Evolutionary conservation across 2,888 invertebrate species (phyloP).

Genomic region (Morpho achilles): DNA sequence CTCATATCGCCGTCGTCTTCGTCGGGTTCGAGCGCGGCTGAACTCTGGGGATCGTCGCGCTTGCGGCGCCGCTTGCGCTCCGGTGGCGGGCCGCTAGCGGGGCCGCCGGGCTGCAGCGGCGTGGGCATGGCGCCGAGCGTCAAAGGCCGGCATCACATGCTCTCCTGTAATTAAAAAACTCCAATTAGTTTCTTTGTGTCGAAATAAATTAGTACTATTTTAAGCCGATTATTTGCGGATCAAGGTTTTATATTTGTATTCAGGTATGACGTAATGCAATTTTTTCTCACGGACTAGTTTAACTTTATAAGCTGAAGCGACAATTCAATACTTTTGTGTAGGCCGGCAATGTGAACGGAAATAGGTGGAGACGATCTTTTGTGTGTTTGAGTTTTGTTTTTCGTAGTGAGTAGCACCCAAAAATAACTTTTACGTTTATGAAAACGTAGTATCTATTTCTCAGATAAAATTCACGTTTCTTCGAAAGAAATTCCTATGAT

Average conservation of each 20-base stretch:
- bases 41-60: constrained; percentile 81
- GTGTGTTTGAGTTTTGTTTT: constrained; percentile 1
- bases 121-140: constrained; percentile 80
- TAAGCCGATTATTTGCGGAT: neutral
- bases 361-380: constrained; percentile 59
- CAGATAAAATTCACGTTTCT: constrained; percentile 52
- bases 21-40: constrained; percentile 76
- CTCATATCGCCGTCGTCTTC: constrained; percentile 84
- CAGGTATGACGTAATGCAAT: constrained; percentile 22
- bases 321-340: constrained; percentile 61
- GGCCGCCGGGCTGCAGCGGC: constrained; percentile 80
- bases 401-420: neutral
- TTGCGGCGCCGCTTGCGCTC: constrained; percentile 82
- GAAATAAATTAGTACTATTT: neutral
- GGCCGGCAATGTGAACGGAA: constrained; percentile 55
- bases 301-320: constrained; percentile 57
- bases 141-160: constrained; percentile 80
- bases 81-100: constrained; percentile 80
- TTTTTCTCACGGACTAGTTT: constrained; percentile 67
- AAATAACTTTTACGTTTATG: neutral
- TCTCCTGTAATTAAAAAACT: constrained; percentile 67
- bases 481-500: neutral
- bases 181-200: constrained; percentile 29
- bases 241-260: neutral
- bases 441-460: no score